Conservation (phyloP, 2,888 invertebrate genomes). For the Nephrotoma appendiculata region DNA sequence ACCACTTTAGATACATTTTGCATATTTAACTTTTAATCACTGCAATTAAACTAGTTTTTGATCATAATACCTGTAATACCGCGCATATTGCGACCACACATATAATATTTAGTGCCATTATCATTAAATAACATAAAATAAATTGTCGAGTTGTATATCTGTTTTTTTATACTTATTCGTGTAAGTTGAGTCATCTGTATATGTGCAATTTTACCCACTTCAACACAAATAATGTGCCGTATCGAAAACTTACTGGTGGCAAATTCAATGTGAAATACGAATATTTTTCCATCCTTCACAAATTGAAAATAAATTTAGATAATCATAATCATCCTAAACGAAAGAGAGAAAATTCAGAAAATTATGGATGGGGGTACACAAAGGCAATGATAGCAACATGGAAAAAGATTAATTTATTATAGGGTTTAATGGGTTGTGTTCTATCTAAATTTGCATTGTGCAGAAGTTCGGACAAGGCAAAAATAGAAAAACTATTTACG, state of each 20-base stretch:
- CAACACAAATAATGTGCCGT: background rate
- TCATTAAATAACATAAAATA: background rate
- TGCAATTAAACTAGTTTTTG: too few relatives aligned
- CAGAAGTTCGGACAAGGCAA: background rate
- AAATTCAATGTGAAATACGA: background rate
- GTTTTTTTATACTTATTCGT: background rate
- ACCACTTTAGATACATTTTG: too few relatives aligned
- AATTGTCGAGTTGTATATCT: background rate
- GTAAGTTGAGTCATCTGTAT: background rate
- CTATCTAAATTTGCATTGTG: background rate
- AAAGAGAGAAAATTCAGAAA: background rate
- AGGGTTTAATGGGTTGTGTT: background rate
- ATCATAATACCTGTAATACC: too few relatives aligned
- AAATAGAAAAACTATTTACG: background rate
- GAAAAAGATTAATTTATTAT: background rate
- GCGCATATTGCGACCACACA: too few relatives aligned
- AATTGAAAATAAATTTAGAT: background rate
- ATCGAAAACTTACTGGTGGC: background rate
- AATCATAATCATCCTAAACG: background rate
- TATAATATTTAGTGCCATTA: background rate
- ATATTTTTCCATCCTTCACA: background rate
- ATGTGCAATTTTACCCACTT: background rate
- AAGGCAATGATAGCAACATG: background rate
- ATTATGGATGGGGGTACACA: background rate
- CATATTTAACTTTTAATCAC: too few relatives aligned